A percentile compares a stretch with the other conserved stretches of the same genome.
Conservation (phyloP, 2,113 vertebrate genomes). For the Vanacampus margaritifer region DNA sequence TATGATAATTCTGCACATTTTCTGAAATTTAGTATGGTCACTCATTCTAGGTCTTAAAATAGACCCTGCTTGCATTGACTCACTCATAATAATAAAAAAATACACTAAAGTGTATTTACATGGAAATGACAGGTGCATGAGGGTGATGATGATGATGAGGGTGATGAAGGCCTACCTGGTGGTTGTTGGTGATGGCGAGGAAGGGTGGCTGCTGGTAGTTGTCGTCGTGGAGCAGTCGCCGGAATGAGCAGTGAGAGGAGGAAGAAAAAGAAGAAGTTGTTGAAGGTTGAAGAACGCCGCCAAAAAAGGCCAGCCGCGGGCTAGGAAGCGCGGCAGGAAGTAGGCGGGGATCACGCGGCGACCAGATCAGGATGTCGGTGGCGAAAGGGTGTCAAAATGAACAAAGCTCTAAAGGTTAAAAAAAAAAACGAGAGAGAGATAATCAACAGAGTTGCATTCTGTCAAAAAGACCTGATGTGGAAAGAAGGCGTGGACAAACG, state of each 20-base stretch:
- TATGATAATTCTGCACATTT: not conserved
- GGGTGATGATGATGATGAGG: not conserved
- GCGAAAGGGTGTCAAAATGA: not conserved
- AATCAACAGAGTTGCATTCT: too few species aligned
- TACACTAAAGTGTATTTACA: not conserved
- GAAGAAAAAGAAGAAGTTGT: not conserved
- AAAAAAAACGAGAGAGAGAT: too few species aligned
- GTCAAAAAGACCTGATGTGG: too few species aligned
- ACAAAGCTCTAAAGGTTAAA: too few species aligned
- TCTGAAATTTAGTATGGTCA: not conserved
- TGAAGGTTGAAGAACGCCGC: not conserved
- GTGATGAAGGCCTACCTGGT: slow-evolving; percentile 62
- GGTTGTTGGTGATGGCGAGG: not conserved
- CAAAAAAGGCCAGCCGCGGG: not conserved
- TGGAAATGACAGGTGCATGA: not conserved
- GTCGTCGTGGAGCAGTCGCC: slow-evolving; percentile 7
- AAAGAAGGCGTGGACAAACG: too few species aligned
- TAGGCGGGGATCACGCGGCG: not conserved
- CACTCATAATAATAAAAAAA: not conserved
- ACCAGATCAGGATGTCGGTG: not conserved
- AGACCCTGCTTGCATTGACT: not conserved
- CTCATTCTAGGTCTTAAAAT: not conserved
- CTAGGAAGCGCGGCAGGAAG: slow-evolving; percentile 4
- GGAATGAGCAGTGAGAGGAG: slow-evolving; percentile 37
- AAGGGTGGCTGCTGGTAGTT: not conserved